These are phyloP conservation scores for Australoheros facetus DNA, from an alignment of 2,797 vertebrate species.

Conservation along the genomic window DNA sequence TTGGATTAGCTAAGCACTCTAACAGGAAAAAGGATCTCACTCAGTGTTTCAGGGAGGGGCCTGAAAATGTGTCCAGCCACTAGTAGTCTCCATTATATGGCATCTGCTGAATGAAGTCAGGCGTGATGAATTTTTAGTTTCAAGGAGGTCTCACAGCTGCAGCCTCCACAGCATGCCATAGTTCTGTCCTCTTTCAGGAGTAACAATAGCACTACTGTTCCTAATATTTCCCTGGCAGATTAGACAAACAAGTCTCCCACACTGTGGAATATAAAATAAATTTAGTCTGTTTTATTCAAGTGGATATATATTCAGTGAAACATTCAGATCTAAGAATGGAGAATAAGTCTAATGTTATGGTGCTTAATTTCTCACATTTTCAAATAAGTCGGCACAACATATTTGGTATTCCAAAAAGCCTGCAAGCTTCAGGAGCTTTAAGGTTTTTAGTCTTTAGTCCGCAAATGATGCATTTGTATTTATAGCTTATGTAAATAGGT, in stretches of 20 bases:
- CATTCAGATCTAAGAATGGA: background rate
- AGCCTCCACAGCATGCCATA: slow-evolving; percentile 10
- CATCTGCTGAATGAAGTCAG: slow-evolving; percentile 68
- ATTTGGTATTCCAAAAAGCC: too few species aligned
- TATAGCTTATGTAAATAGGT: background rate
- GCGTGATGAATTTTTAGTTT: slow-evolving; percentile 51
- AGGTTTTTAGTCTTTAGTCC: too few species aligned
- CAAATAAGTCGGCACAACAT: too few species aligned
- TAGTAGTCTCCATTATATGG: slow-evolving; percentile 35
- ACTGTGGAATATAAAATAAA: background rate
- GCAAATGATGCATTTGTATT: too few species aligned
- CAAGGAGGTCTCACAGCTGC: slow-evolving; percentile 61
- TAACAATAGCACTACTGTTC: slow-evolving; percentile 33
- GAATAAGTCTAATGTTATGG: background rate
- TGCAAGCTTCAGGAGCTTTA: too few species aligned
- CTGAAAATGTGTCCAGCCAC: slow-evolving; percentile 47
- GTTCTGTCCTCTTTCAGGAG: slow-evolving; percentile 7
- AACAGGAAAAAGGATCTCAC: slow-evolving; percentile 66
- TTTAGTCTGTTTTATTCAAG: background rate
- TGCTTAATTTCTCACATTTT: background rate
- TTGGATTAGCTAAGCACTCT: slow-evolving; percentile 53
- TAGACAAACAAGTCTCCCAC: background rate
- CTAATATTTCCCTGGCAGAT: background rate
- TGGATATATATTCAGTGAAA: background rate
- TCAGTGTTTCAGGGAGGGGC: slow-evolving; percentile 63